Percentiles rank a stretch among this genome's conserved stretches.
Evolutionary conservation across 2,888 invertebrate species (phyloP).

Genomic region (Molorchus minor): DNA sequence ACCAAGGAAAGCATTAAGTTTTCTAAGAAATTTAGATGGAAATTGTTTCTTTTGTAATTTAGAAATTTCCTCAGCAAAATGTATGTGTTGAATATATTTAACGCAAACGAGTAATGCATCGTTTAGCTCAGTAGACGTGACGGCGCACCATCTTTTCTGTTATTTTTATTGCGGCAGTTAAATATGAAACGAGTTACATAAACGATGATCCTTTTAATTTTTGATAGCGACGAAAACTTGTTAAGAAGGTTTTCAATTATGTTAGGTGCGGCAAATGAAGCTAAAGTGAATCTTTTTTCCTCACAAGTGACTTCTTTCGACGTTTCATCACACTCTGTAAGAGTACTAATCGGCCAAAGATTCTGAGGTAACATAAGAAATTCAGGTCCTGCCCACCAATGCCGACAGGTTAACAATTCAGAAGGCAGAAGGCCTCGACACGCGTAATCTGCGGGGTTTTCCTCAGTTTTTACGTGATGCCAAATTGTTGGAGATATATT

Average conservation of each 20-base stretch:
- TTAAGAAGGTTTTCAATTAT: not conserved
- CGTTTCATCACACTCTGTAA: no score
- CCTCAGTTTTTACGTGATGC: not conserved
- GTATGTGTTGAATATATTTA: slow-evolving; percentile 16
- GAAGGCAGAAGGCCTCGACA: not conserved
- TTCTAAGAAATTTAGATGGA: slow-evolving; percentile 12
- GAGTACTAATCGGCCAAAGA: no score
- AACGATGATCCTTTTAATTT: slow-evolving; percentile 10
- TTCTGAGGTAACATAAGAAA: no score
- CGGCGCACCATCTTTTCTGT: not conserved
- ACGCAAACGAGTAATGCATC: slow-evolving; percentile 1
- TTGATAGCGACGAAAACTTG: slow-evolving; percentile 12
- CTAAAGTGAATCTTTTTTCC: no score
- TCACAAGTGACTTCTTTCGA: no score
- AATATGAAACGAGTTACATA: slow-evolving; percentile 19
- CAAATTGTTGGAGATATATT: not conserved
- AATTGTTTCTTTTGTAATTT: not conserved
- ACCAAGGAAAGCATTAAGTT: slow-evolving; percentile 31
- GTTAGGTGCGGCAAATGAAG: not conserved
- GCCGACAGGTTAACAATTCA: not conserved
- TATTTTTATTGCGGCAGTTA: slow-evolving; percentile 6
- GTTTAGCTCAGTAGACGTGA: slow-evolving; percentile 3
- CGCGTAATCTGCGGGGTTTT: not conserved
- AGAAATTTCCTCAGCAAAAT: slow-evolving; percentile 21
- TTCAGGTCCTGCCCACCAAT: not conserved